phyloP scores from a whole-genome alignment of 2,113 vertebrate genomes.

The Crotalus horridus region DNA sequence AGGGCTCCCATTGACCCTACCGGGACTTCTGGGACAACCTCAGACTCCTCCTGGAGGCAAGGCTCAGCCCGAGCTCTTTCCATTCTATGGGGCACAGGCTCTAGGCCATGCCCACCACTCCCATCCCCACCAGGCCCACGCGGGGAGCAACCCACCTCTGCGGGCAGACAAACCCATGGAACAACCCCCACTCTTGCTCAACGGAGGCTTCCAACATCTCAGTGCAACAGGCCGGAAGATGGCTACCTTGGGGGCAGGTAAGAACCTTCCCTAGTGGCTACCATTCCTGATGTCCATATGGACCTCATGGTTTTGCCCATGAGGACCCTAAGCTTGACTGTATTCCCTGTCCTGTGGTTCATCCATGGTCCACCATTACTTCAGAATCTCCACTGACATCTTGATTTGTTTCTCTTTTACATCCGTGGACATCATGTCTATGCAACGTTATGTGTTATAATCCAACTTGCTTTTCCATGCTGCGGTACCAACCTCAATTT shows the following conservation, averaged over 20 bases:
- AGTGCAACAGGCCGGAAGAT: slow-evolving; percentile 45
- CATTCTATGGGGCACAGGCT: slow-evolving; percentile 58
- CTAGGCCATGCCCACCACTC: slow-evolving; percentile 56
- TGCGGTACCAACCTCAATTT: neutral
- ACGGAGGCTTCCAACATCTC: slow-evolving; percentile 54
- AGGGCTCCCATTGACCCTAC: slow-evolving; percentile 59
- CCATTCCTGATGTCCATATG: neutral
- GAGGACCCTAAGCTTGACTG: no score
- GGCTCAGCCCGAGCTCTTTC: slow-evolving; percentile 55
- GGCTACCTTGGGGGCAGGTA: slow-evolving; percentile 47
- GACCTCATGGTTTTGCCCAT: no score
- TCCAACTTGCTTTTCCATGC: neutral
- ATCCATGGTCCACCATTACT: neutral
- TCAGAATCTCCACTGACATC: neutral
- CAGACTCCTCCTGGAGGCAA: slow-evolving; percentile 35
- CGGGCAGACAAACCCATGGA: slow-evolving; percentile 59
- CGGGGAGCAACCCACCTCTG: slow-evolving; percentile 27
- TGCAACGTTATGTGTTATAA: neutral
- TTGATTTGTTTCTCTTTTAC: neutral
- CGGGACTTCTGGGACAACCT: slow-evolving; percentile 54
- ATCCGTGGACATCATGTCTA: neutral
- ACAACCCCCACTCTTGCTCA: slow-evolving; percentile 56
- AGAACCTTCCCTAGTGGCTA: neutral
- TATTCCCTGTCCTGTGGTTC: neutral
- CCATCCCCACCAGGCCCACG: slow-evolving; percentile 6